Evolutionary conservation across 2,113 vertebrate species (phyloP).

Genomic region (Erinaceus europaeus): DNA sequence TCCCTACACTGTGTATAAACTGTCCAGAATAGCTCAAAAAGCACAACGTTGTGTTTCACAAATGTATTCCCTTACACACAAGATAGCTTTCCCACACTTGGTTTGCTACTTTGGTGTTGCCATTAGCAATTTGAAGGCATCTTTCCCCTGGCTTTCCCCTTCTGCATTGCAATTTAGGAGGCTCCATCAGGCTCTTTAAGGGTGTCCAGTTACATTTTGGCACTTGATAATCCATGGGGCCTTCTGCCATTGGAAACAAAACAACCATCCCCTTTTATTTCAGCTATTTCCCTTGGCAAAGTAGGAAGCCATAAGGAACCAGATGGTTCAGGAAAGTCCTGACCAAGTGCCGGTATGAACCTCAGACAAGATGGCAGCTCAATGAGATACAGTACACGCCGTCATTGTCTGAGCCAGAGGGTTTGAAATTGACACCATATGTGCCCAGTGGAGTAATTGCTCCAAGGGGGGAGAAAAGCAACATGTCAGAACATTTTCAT

Average conservation of each 20-base stretch:
- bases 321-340: constrained; percentile 58
- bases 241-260: constrained; percentile 22
- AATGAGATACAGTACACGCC: constrained; percentile 52
- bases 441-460: constrained; percentile 73
- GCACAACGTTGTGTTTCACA: background rate
- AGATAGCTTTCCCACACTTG: background rate
- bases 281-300: constrained; percentile 57
- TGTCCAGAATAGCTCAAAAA: background rate
- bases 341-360: constrained; percentile 25
- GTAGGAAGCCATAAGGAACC: constrained; percentile 36
- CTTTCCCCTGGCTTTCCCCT: constrained; percentile 19
- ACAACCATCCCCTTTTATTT: constrained; percentile 6
- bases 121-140: background rate
- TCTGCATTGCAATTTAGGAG: background rate
- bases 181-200: background rate
- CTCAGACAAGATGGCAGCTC: constrained; percentile 77
- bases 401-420: constrained; percentile 71
- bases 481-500: constrained; percentile 81
- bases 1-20: background rate
- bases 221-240: constrained; percentile 39
- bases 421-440: constrained; percentile 83
- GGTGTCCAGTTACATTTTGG: constrained; percentile 55
- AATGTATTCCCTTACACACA: background rate
- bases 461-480: constrained; percentile 76
- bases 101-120: background rate